Conservation (phyloP, 2,113 vertebrate species). For the Danionella cerebrum region DNA sequence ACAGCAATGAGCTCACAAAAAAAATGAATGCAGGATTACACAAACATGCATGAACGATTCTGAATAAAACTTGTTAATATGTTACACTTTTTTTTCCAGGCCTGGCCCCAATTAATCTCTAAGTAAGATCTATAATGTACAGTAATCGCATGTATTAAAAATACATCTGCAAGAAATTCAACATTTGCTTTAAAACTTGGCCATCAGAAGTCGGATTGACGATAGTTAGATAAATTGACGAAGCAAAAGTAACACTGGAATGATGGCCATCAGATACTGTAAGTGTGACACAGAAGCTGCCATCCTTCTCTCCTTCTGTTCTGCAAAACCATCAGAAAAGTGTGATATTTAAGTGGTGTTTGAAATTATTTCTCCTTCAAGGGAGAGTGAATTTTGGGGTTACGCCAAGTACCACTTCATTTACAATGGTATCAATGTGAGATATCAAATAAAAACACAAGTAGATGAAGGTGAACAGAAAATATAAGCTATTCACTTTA, state of each 20-base stretch:
- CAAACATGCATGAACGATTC: too few relatives aligned
- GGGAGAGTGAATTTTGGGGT: background rate
- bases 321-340: background rate
- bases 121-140: too few relatives aligned
- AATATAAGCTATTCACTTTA: background rate
- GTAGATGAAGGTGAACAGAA: background rate
- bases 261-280: conserved; percentile 1
- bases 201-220: background rate
- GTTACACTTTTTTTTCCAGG: too few relatives aligned
- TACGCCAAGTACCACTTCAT: background rate
- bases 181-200: conserved; percentile 3
- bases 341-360: background rate
- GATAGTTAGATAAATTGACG: conserved; percentile 1
- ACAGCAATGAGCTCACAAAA: too few relatives aligned
- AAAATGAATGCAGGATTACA: too few relatives aligned
- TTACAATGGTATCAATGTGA: too few relatives aligned
- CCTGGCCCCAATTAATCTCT: too few relatives aligned
- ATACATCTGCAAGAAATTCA: background rate
- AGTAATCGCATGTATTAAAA: too few relatives aligned
- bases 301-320: conserved; percentile 12
- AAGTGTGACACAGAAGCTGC: conserved; percentile 10
- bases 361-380: background rate
- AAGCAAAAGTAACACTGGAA: background rate
- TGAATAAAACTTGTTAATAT: too few relatives aligned
- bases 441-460: too few relatives aligned